phyloP scores from a whole-genome alignment of 2,888 invertebrate species.

The Pristionchus entomophagus region DNA sequence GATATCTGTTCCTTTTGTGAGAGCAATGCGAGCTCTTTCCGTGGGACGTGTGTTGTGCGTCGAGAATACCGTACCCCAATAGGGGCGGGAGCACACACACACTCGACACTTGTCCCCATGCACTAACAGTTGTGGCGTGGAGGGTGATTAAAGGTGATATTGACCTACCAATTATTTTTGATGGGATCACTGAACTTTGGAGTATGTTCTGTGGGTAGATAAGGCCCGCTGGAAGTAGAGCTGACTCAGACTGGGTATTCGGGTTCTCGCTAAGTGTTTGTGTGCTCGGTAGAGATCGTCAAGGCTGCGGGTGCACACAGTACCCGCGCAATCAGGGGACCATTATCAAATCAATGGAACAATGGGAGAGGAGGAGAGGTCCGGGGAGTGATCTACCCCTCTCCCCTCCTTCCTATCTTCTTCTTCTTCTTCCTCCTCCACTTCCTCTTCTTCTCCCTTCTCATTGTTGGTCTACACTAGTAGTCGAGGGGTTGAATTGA shows the following conservation, averaged over 20 bases:
- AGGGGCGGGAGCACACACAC: not conserved
- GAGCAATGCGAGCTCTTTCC: too few species aligned
- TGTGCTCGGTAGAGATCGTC: not conserved
- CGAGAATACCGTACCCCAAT: not conserved
- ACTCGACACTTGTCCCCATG: not conserved
- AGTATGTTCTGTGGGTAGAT: not conserved
- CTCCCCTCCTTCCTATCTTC: not conserved
- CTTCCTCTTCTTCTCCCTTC: not conserved
- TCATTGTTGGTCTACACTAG: conserved; percentile 33
- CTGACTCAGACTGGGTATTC: conserved; percentile 8
- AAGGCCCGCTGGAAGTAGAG: too few species aligned
- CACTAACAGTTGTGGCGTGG: conserved; percentile 16
- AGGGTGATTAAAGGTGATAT: not conserved
- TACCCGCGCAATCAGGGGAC: not conserved
- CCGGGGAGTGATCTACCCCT: not conserved
- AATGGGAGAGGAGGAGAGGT: not conserved
- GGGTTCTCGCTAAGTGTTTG: conserved; percentile 24
- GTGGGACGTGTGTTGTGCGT: not conserved
- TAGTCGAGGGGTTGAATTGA: conserved; percentile 27
- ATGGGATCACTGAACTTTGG: not conserved
- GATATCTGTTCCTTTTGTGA: too few species aligned
- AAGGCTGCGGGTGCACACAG: conserved; percentile 6
- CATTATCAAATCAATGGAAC: not conserved
- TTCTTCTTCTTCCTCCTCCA: not conserved
- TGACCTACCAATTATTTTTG: not conserved